Evolutionary conservation across 1,140 invertebrate species (phyloP).

Genomic region (Ceratoteleas bidentatus): DNA sequence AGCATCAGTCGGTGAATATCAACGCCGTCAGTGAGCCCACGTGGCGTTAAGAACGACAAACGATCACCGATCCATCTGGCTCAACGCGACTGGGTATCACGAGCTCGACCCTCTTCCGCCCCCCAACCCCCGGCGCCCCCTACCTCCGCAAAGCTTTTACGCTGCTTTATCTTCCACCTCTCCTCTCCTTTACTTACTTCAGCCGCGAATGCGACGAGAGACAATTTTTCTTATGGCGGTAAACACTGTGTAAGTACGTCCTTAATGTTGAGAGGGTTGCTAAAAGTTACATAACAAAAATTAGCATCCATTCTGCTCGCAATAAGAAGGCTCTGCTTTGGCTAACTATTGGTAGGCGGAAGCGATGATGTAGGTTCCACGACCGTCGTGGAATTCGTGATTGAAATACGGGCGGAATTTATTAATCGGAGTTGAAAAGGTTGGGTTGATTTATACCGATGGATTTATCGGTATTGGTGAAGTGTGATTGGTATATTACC

Average conservation of each 20-base stretch:
- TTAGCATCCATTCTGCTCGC: conserved; percentile 33
- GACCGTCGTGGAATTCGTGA: no score
- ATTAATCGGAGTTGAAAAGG: no score
- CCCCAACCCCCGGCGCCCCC: conserved; percentile 1
- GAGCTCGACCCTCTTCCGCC: conserved; percentile 38
- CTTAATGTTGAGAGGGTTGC: conserved; percentile 42
- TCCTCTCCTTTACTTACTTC: conserved; percentile 56
- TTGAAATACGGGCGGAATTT: no score
- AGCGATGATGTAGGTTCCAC: no score
- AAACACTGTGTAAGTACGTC: conserved; percentile 55
- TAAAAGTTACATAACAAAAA: conserved; percentile 46
- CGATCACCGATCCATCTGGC: conserved; percentile 81
- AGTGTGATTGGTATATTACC: neutral
- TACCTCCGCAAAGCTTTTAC: conserved; percentile 50
- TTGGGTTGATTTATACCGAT: neutral
- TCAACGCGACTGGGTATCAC: conserved; percentile 75
- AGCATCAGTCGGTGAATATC: conserved; percentile 80
- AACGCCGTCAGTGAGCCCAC: conserved; percentile 75
- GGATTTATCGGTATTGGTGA: neutral
- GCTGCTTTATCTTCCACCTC: conserved; percentile 52
- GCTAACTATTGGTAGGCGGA: no score
- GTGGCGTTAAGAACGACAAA: conserved; percentile 80
- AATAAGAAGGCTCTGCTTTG: conserved; percentile 20
- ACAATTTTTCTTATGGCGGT: conserved; percentile 58
- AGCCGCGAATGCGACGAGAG: conserved; percentile 42